These are phyloP conservation scores for Solenopsis invicta DNA, from an alignment of 1,140 invertebrate species.

Conservation along the genomic window DNA sequence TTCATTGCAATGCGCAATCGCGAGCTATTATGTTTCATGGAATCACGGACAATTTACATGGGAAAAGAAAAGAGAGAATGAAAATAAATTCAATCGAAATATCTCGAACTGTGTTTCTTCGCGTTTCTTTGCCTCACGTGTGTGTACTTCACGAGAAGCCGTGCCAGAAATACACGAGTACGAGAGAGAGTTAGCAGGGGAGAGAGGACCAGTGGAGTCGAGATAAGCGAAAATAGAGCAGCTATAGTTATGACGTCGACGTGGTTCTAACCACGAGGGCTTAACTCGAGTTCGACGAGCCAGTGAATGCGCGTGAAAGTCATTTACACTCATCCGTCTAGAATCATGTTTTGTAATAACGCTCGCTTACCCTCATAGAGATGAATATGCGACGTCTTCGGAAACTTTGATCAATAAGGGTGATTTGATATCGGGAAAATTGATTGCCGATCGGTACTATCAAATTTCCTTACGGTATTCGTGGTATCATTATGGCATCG, in stretches of 20 bases:
- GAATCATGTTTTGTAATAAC: neutral
- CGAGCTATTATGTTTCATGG: neutral
- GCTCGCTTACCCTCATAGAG: neutral
- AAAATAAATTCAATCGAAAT: constrained; percentile 33
- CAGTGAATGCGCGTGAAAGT: constrained; percentile 67
- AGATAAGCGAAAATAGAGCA: constrained; percentile 79
- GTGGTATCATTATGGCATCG: neutral
- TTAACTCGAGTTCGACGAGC: constrained; percentile 54
- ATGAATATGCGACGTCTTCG: neutral
- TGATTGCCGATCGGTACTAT: neutral
- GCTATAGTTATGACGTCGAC: constrained; percentile 72
- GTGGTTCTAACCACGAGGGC: constrained; percentile 63
- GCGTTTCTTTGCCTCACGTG: neutral
- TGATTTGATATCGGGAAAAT: neutral
- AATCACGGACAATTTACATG: neutral
- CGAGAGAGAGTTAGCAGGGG: neutral
- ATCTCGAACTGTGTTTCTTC: constrained; percentile 20
- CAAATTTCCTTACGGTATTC: neutral
- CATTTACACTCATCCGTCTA: constrained; percentile 49
- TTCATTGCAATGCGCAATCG: neutral
- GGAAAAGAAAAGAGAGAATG: neutral
- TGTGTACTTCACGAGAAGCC: constrained; percentile 28
- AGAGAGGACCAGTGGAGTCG: constrained; percentile 28
- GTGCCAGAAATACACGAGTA: constrained; percentile 66
- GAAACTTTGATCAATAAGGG: neutral